phyloP scores from a whole-genome alignment of 1,140 invertebrate genomes.

The Akabosia matsudoensis region DNA sequence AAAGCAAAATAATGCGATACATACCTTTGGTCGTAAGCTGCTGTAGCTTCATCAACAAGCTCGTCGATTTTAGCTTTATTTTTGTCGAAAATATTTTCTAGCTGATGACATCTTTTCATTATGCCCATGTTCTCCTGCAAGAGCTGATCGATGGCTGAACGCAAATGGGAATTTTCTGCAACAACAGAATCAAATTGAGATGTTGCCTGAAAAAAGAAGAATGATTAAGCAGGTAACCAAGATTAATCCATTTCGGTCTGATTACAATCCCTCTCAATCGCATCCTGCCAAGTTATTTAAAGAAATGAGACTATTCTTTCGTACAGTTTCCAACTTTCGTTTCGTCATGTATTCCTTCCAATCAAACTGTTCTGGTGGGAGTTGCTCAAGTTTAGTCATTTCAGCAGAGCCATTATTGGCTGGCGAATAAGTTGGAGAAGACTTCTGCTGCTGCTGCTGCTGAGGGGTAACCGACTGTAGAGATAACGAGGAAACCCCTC shows the following conservation, averaged over 20 bases:
- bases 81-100: conserved; percentile 31
- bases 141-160: conserved; percentile 37
- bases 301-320: no score
- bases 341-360: conserved; percentile 32
- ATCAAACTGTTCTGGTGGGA: conserved; percentile 27
- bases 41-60: conserved; percentile 40
- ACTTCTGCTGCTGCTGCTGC: background rate
- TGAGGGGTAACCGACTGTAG: no score
- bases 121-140: conserved; percentile 38
- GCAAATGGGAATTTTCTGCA: conserved; percentile 35
- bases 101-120: conserved; percentile 29
- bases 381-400: conserved; percentile 20
- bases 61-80: conserved; percentile 36
- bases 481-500: conserved; percentile 7
- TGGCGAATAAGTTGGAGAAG: background rate
- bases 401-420: background rate
- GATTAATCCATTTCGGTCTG: no score
- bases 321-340: conserved; percentile 45
- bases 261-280: no score
- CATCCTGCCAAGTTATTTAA: no score
- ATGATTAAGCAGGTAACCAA: no score
- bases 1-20: background rate
- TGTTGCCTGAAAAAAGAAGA: conserved; percentile 42
- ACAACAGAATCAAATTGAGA: conserved; percentile 44
- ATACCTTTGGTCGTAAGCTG: conserved; percentile 42